Conservation (phyloP, 2,888 invertebrate genomes). For the Odiellus spinosus region DNA sequence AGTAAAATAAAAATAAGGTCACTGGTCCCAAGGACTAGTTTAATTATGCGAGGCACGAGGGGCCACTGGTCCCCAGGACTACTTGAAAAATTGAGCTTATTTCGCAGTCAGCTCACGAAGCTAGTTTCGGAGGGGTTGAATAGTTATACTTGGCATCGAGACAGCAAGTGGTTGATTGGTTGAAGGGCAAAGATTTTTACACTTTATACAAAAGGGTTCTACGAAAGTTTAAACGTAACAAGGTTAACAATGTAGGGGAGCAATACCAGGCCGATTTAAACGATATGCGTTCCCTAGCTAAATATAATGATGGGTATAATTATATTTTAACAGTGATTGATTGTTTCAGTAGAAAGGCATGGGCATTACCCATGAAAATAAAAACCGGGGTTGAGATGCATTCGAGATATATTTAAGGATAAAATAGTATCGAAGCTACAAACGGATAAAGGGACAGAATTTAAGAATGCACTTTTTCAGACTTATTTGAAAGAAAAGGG, state of each 20-base stretch:
- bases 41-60: too few relatives aligned
- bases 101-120: too few relatives aligned
- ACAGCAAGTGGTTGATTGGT: constrained; percentile 3
- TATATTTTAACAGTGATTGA: constrained; percentile 22
- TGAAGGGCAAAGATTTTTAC: constrained; percentile 5
- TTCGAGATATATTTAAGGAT: constrained; percentile 12
- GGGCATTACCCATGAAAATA: constrained; percentile 19
- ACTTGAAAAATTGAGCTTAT: too few relatives aligned
- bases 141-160: too few relatives aligned
- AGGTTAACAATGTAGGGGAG: constrained; percentile 13
- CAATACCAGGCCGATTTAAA: constrained; percentile 21
- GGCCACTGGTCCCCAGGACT: too few relatives aligned
- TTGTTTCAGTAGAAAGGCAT: constrained; percentile 21
- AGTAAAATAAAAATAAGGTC: too few relatives aligned
- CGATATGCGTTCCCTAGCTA: constrained; percentile 12
- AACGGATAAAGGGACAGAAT: constrained; percentile 21
- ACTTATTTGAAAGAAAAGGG: constrained; percentile 14
- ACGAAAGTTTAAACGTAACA: constrained; percentile 10
- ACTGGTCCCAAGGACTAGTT: too few relatives aligned
- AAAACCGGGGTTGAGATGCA: constrained; percentile 16
- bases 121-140: too few relatives aligned
- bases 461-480: constrained; percentile 16
- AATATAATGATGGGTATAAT: constrained; percentile 18
- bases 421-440: constrained; percentile 15
- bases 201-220: constrained; percentile 11